These are phyloP conservation scores for Prunella himalayana DNA, from an alignment of 2,113 vertebrate species.

Conservation along the genomic window DNA sequence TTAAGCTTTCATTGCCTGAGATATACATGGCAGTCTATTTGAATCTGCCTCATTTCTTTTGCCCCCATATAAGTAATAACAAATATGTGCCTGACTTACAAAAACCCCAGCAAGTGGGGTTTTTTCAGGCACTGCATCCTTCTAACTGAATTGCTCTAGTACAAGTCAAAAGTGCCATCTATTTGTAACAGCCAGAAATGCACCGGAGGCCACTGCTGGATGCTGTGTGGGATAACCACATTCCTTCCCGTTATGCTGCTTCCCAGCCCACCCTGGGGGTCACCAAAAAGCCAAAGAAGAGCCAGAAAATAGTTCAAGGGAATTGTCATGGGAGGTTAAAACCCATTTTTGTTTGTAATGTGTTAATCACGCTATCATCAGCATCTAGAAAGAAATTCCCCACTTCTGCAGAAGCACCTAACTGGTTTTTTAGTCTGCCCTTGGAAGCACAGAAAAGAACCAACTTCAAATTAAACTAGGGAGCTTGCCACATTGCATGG, in stretches of 20 bases:
- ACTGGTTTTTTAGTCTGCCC: background rate
- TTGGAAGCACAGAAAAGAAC: background rate
- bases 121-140: background rate
- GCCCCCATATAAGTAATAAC: constrained; percentile 36
- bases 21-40: constrained; percentile 8
- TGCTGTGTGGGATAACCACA: background rate
- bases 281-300: background rate
- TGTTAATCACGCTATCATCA: background rate
- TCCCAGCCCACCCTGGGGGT: background rate
- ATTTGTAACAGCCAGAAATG: constrained; percentile 73
- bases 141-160: constrained; percentile 7
- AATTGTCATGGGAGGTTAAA: background rate
- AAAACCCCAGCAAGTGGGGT: background rate
- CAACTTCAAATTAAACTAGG: background rate
- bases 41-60: constrained; percentile 59
- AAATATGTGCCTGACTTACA: constrained; percentile 27
- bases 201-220: constrained; percentile 27
- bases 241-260: background rate
- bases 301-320: background rate
- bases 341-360: rapidly evolving
- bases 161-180: constrained; percentile 83
- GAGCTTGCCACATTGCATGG: background rate
- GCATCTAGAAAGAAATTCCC: background rate
- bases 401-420: background rate
- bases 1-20: constrained; percentile 38